Conservation (phyloP, 2,888 invertebrate genomes). For the Sphinx pinastri region DNA sequence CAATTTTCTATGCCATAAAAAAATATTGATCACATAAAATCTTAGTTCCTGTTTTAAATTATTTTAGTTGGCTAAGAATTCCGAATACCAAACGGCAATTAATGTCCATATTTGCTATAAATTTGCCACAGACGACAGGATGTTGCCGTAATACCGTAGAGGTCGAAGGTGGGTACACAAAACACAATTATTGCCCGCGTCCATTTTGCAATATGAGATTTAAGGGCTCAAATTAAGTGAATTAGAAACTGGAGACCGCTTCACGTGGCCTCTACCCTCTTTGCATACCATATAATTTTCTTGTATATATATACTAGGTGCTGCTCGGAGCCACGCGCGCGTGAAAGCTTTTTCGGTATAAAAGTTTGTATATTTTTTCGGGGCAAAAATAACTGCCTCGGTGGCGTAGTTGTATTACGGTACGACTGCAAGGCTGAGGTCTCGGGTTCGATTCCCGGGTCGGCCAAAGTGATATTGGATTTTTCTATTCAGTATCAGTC, state of each 20-base stretch:
- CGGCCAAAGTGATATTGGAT: no score
- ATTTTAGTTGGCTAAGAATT: not conserved
- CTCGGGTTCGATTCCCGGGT: no score
- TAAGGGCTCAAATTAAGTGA: constrained; percentile 79
- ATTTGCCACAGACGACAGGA: not conserved
- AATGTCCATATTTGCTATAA: constrained; percentile 9
- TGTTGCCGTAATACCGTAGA: constrained; percentile 15
- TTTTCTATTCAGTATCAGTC: no score
- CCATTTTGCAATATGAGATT: constrained; percentile 82
- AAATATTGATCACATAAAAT: no score
- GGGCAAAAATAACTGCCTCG: no score
- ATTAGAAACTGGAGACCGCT: constrained; percentile 66
- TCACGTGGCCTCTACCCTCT: constrained; percentile 48
- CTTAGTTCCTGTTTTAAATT: not conserved
- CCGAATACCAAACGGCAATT: not conserved
- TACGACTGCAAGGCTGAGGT: no score
- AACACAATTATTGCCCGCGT: constrained; percentile 78
- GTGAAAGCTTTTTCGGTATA: no score
- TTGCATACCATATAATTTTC: constrained; percentile 25
- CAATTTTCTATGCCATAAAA: no score
- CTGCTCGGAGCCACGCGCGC: no score
- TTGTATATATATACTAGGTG: not conserved
- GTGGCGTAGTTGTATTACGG: no score
- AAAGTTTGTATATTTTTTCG: no score
- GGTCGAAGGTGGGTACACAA: constrained; percentile 55